Evolutionary conservation across 2,797 vertebrate species (phyloP), one percentile per base, ranked within the genome.

Genomic region (Esox masquinongy): DNA sequence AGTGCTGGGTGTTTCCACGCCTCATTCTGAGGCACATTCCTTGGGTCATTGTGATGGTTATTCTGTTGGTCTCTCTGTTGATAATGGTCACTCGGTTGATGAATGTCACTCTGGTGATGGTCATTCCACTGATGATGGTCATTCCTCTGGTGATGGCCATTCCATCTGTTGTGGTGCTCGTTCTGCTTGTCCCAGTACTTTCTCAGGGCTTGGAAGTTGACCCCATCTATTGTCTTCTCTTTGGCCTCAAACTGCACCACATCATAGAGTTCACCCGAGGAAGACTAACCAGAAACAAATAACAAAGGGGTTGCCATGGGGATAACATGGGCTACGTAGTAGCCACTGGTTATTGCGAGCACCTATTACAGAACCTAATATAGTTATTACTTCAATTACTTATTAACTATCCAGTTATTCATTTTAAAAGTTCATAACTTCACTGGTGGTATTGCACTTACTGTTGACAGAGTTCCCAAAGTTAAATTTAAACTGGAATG

Each of bases 221-320:
- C 83, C 4, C 78, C 56, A 61, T 22, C 84, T 0, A 82, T 39
- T 39, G 36, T 17, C 16, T 8, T 83, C 29, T 6, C 64, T 47
- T 26, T 84, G 63, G 16, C 2, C 0, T 50, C 77, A 61, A 68
- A 80, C 0, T 79, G 86, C 72, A 96, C 89, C 75, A 94, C 88
- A 0, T 96, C 94, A 0, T 96, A 95, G 29, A 95, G 49, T 0
- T 92, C 87, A 14, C 47, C 68, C 17, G 88, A 68, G 14, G 81
- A 76, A 0, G 49, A 78, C 94, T 96, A 82, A 64, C 22, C 56
- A 61, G 16, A 24, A 24, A 59, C 3, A 59, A n/a, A 59, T 16
- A 53, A 53, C 51, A 53, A 17, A n/a, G 16, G 43, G 43, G 43
- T 47, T 5, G 12, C 43, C 43, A 14, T 47, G 43, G 43, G 43